phyloP scores from a whole-genome alignment of 1,140 invertebrate genomes.

The Atopsyche davidsoni region DNA sequence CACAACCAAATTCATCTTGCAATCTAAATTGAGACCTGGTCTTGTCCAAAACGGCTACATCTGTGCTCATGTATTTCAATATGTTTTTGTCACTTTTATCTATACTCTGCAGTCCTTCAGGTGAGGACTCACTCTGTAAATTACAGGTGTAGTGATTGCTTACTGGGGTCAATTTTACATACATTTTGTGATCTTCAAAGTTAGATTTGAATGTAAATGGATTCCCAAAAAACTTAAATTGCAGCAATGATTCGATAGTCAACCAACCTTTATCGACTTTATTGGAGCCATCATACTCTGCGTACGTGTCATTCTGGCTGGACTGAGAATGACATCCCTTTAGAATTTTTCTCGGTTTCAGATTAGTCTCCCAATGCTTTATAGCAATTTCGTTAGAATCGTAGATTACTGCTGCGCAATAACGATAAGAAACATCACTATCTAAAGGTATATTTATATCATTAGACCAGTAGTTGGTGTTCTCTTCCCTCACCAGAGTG shows the following conservation, averaged over 20 bases:
- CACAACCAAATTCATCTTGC: conserved; percentile 79
- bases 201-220: conserved; percentile 77
- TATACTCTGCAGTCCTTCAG: conserved; percentile 52
- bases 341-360: conserved; percentile 55
- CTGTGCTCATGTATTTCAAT: conserved; percentile 49
- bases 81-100: conserved; percentile 49
- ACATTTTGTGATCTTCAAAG: conserved; percentile 62
- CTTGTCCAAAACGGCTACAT: conserved; percentile 54
- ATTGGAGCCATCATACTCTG: conserved; percentile 55
- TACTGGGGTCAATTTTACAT: conserved; percentile 74
- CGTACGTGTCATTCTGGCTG: conserved; percentile 52
- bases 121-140: conserved; percentile 32
- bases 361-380: conserved; percentile 77
- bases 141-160: conserved; percentile 42
- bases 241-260: conserved; percentile 76
- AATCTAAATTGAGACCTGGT: conserved; percentile 56
- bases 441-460: conserved; percentile 57
- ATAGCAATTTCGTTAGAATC: conserved; percentile 59
- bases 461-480: conserved; percentile 48
- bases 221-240: conserved; percentile 80
- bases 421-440: conserved; percentile 67
- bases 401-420: conserved; percentile 58
- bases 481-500: conserved; percentile 38
- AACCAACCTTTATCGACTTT: conserved; percentile 81
- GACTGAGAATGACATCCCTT: conserved; percentile 30